phyloP scores from a whole-genome alignment of 2,888 invertebrate genomes.

The Horisme vitalbata region DNA sequence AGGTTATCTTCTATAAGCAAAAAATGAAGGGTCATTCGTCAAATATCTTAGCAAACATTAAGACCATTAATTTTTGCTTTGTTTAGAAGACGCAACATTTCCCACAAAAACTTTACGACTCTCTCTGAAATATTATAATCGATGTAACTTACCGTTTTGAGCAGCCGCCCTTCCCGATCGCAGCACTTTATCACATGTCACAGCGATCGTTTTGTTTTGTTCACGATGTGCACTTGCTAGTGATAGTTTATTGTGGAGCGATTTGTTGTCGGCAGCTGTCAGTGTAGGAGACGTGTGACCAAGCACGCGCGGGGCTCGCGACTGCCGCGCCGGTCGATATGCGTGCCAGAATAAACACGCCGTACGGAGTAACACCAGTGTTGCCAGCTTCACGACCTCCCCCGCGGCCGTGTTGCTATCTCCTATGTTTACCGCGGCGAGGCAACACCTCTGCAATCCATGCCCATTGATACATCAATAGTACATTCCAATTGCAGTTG shows the following conservation, averaged over 20 bases:
- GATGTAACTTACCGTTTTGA: slow-evolving; percentile 57
- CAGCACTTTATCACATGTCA: slow-evolving; percentile 62
- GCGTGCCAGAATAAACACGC: slow-evolving; percentile 80
- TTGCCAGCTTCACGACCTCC: slow-evolving; percentile 53
- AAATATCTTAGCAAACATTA: not conserved
- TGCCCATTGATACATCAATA: slow-evolving; percentile 23
- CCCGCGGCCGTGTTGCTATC: slow-evolving; percentile 51
- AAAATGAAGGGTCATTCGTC: not conserved
- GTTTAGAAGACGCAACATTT: slow-evolving; percentile 25
- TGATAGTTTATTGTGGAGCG: slow-evolving; percentile 49
- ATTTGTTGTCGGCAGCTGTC: slow-evolving; percentile 60
- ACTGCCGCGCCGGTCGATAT: slow-evolving; percentile 78
- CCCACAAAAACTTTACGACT: slow-evolving; percentile 42
- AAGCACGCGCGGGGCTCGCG: slow-evolving; percentile 50
- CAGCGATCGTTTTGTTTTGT: slow-evolving; percentile 44
- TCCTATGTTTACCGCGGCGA: slow-evolving; percentile 54
- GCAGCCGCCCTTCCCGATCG: slow-evolving; percentile 62
- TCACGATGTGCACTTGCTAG: slow-evolving; percentile 31
- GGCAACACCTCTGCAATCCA: slow-evolving; percentile 40
- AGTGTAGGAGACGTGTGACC: slow-evolving; percentile 52
- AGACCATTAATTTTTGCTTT: slow-evolving; percentile 16
- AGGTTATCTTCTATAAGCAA: slow-evolving; percentile 3
- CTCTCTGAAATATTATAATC: slow-evolving; percentile 28
- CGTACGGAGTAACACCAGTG: slow-evolving; percentile 65
- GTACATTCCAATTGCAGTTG: too few relatives aligned